These are phyloP conservation scores for Xenops minutus DNA, from an alignment of 2,797 vertebrate species.

Conservation along the genomic window DNA sequence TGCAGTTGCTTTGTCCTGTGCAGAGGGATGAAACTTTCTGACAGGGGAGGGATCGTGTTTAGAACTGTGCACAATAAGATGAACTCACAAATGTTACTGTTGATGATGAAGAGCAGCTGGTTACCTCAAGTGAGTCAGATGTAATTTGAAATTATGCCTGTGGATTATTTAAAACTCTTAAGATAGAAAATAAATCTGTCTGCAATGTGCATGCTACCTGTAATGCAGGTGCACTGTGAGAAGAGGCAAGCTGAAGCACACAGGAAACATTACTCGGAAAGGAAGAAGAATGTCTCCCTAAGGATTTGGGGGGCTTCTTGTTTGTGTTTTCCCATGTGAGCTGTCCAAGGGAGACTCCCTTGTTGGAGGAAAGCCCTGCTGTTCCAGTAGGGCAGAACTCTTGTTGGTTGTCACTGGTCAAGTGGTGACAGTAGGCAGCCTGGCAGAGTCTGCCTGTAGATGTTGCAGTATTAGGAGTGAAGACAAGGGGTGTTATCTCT, in stretches of 20 bases:
- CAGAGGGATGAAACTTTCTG: not conserved
- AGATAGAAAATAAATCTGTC: not conserved
- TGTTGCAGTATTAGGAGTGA: not conserved
- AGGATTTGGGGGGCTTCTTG: not conserved
- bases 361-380: not conserved
- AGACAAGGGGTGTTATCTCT: conserved; percentile 1
- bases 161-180: not conserved
- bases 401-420: not conserved
- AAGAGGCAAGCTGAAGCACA: not conserved
- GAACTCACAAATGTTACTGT: not conserved
- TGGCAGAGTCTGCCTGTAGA: not conserved
- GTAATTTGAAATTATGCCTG: not conserved
- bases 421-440: conserved; percentile 1
- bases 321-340: not conserved
- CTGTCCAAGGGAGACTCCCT: not conserved
- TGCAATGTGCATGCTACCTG: not conserved
- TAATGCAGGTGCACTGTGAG: not conserved
- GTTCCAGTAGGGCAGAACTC: not conserved
- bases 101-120: not conserved
- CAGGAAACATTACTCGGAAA: not conserved
- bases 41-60: not conserved
- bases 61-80: not conserved
- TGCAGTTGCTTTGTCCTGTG: not conserved
- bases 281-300: not conserved
- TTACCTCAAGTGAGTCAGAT: not conserved